Conservation (phyloP, 92 coral and sea anemone genomes). For the Ricordea florida region DNA sequence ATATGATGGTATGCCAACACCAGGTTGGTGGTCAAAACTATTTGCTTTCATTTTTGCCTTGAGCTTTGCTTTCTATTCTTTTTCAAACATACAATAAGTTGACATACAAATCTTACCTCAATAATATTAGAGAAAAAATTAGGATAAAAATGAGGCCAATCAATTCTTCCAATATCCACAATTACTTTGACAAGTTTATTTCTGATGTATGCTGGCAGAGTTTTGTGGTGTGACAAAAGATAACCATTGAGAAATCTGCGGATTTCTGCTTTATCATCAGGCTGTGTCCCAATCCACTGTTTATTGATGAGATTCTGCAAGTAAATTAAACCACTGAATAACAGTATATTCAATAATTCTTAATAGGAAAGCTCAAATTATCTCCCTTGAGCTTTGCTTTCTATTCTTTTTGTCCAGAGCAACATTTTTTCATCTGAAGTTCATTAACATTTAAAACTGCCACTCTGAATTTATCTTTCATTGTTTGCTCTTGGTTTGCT, state of each 20-base stretch:
- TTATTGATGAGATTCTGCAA: constrained; percentile 87
- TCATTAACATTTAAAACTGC: too few species aligned
- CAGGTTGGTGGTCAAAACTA: too few species aligned
- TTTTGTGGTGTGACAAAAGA: constrained; percentile 80
- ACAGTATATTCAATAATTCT: too few species aligned
- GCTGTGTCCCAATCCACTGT: constrained; percentile 91
- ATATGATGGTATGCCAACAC: too few species aligned
- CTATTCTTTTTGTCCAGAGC: too few species aligned
- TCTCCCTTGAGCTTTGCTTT: too few species aligned
- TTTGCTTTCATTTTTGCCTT: too few species aligned
- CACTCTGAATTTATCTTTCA: too few species aligned
- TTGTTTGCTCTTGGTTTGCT: too few species aligned
- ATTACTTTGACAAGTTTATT: constrained; percentile 92
- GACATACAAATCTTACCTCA: constrained; percentile 72
- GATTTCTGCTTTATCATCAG: constrained; percentile 85
- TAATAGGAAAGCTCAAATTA: too few species aligned
- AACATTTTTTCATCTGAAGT: too few species aligned
- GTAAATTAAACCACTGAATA: background rate
- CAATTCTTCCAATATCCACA: constrained; percentile 90
- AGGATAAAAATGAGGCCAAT: constrained; percentile 99
- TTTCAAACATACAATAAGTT: background rate
- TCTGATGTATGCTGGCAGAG: constrained; percentile 79
- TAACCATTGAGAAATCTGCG: constrained; percentile 81
- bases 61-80: too few species aligned
- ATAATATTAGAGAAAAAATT: constrained; percentile 86